Conservation (phyloP, 2,888 invertebrate species). For the Yponomeuta malinellus region DNA sequence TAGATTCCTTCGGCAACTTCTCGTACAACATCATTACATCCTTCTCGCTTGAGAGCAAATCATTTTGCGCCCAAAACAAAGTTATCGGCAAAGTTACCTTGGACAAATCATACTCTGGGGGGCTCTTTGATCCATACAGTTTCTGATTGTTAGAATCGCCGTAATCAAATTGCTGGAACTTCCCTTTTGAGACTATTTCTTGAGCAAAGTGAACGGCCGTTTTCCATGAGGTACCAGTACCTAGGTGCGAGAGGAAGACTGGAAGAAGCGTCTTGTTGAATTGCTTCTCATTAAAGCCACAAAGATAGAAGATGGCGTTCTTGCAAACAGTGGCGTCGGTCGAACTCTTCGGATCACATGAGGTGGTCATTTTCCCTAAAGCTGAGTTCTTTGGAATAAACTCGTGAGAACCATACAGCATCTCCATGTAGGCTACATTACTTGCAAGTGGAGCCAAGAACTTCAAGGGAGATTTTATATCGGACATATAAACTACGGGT, state of each 20-base stretch:
- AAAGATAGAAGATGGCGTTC: constrained; percentile 81
- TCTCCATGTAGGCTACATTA: constrained; percentile 75
- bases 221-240: constrained; percentile 85
- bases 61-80: constrained; percentile 81
- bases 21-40: constrained; percentile 73
- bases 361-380: constrained; percentile 71
- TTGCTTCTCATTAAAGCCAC: constrained; percentile 81
- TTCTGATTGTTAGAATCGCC: constrained; percentile 73
- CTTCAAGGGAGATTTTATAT: constrained; percentile 79
- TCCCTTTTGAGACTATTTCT: constrained; percentile 63
- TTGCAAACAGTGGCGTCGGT: constrained; percentile 78
- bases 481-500: constrained; percentile 80
- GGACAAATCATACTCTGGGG: constrained; percentile 78
- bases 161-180: constrained; percentile 82
- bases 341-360: constrained; percentile 71
- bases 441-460: constrained; percentile 79
- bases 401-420: constrained; percentile 80
- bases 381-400: constrained; percentile 81
- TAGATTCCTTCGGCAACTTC: constrained; percentile 57
- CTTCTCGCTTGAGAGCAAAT: constrained; percentile 80
- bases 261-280: constrained; percentile 82
- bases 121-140: constrained; percentile 71
- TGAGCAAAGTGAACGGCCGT: constrained; percentile 82
- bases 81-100: constrained; percentile 77
- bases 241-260: constrained; percentile 79